These are phyloP conservation scores for Isichthys henryi DNA, from an alignment of 2,113 vertebrate species.

Conservation along the genomic window DNA sequence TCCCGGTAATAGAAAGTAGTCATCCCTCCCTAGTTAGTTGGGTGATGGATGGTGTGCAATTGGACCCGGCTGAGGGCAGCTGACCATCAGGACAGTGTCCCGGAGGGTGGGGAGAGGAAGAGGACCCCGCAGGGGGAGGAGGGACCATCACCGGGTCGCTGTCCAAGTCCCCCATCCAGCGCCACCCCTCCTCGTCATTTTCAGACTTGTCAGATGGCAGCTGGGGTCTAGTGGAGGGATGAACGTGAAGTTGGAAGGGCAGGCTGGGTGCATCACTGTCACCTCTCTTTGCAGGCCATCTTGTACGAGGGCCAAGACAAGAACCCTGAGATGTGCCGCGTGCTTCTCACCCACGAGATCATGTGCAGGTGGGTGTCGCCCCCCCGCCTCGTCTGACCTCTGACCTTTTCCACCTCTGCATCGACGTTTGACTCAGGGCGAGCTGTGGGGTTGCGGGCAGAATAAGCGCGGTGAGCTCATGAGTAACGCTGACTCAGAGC, in stretches of 20 bases:
- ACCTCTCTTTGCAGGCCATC: conserved; percentile 67
- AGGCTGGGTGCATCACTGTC: neutral
- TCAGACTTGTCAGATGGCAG: neutral
- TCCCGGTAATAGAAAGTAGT: neutral
- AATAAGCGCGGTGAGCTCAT: neutral
- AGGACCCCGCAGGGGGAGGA: neutral
- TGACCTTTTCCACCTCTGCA: neutral
- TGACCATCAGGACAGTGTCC: neutral
- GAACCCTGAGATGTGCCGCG: conserved; percentile 94
- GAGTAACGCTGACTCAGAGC: neutral
- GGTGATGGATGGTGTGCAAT: neutral
- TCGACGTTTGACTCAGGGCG: neutral
- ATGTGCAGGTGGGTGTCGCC: conserved; percentile 78
- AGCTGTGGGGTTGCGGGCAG: neutral
- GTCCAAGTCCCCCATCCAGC: neutral
- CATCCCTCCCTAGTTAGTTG: neutral
- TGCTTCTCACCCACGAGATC: conserved; percentile 89
- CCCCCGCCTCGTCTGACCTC: neutral
- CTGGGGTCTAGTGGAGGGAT: neutral
- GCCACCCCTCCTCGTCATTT: neutral
- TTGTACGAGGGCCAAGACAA: conserved; percentile 94
- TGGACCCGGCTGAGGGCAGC: neutral
- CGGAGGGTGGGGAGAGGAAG: neutral
- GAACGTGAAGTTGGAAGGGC: neutral
- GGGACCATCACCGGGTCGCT: neutral